Conservation (phyloP, 1,140 invertebrate genomes). For the Atta colombica region DNA sequence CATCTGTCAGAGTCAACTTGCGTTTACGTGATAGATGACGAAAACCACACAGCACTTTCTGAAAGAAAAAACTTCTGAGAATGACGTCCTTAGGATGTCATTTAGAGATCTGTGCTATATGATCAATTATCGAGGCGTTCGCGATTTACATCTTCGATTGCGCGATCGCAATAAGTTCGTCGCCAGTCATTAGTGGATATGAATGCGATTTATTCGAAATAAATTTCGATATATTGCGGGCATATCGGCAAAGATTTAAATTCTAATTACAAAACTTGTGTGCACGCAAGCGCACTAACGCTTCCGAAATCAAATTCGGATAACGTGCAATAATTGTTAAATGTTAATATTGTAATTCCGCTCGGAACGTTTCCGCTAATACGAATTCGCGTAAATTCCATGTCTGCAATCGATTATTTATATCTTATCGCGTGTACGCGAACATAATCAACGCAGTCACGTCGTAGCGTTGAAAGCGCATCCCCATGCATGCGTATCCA, state of each 20-base stretch:
- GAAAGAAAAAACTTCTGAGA: too few species aligned
- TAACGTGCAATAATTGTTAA: constrained; percentile 38
- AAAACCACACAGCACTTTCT: not conserved
- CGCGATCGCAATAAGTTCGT: not conserved
- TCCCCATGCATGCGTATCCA: constrained; percentile 37
- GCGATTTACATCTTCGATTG: constrained; percentile 23
- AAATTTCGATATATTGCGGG: constrained; percentile 19
- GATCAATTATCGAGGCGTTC: not conserved
- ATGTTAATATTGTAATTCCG: constrained; percentile 48
- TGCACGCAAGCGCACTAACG: not conserved
- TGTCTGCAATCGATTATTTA: constrained; percentile 54
- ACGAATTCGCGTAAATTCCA: constrained; percentile 16
- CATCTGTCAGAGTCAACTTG: not conserved
- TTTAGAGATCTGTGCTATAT: too few species aligned
- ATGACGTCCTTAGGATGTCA: too few species aligned
- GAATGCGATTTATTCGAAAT: constrained; percentile 26
- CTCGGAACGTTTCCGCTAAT: constrained; percentile 3
- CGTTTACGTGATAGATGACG: not conserved
- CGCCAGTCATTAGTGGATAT: not conserved
- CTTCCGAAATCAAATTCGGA: constrained; percentile 11
- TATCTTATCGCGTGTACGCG: constrained; percentile 50
- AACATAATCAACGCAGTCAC: constrained; percentile 51
- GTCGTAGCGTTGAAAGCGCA: constrained; percentile 29
- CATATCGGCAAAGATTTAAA: constrained; percentile 32
- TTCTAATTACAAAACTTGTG: constrained; percentile 48